Evolutionary conservation across 1,140 invertebrate genomes (phyloP).

Genomic region (Lordiphosa stackelbergi): DNA sequence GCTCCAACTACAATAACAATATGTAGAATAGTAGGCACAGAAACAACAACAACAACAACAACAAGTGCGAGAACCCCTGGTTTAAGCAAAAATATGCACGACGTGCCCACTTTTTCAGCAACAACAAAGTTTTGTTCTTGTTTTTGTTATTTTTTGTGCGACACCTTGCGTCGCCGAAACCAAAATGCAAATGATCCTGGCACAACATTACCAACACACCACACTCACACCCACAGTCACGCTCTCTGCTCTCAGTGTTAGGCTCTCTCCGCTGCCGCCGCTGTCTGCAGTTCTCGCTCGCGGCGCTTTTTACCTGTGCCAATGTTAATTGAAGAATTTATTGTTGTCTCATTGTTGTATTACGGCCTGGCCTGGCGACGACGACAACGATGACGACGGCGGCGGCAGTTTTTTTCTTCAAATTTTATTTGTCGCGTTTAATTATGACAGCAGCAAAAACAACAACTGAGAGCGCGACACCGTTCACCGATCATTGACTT

Average conservation of each 20-base stretch:
- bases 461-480: constrained; percentile 21
- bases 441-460: constrained; percentile 59
- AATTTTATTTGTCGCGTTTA: constrained; percentile 75
- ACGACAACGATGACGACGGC: constrained; percentile 23
- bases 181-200: constrained; percentile 72
- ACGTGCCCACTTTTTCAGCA: constrained; percentile 69
- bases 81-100: constrained; percentile 58
- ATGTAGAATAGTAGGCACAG: constrained; percentile 57
- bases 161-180: constrained; percentile 57
- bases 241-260: constrained; percentile 23
- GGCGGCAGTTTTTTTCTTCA: constrained; percentile 47
- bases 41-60: constrained; percentile 34
- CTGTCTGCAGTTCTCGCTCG: constrained; percentile 27
- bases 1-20: constrained; percentile 48
- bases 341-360: constrained; percentile 72
- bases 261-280: constrained; percentile 22
- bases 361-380: constrained; percentile 45
- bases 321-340: constrained; percentile 76
- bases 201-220: constrained; percentile 21
- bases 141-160: constrained; percentile 26
- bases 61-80: constrained; percentile 46
- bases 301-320: constrained; percentile 64
- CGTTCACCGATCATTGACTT: constrained; percentile 65
- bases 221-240: constrained; percentile 16
- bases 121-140: constrained; percentile 49